Evolutionary conservation across 2,888 invertebrate genomes (phyloP).

Genomic region (Noctua janthina): DNA sequence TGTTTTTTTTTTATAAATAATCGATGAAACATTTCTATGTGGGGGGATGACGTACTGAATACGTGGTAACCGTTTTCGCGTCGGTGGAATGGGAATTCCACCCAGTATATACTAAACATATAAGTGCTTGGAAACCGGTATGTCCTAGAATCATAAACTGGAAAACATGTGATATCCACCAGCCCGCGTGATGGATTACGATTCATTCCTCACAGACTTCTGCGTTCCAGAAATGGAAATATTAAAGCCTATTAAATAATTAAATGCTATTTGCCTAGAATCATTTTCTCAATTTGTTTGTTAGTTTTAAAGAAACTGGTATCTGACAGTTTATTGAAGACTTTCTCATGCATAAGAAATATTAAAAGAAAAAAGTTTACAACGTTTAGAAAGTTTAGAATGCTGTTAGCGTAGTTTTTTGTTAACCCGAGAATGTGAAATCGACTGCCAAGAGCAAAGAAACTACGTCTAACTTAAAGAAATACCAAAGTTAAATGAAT

Average conservation of each 20-base stretch:
- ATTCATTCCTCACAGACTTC: not conserved
- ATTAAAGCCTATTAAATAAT: not conserved
- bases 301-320: not conserved
- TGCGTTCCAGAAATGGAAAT: not conserved
- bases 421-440: not conserved
- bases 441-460: not conserved
- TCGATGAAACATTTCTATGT: no score
- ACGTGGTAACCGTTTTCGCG: no score
- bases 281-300: not conserved
- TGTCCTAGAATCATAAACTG: not conserved
- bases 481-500: constrained; percentile 24
- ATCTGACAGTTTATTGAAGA: not conserved
- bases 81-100: no score
- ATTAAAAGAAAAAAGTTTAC: not conserved
- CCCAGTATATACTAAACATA: no score
- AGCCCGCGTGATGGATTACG: not conserved
- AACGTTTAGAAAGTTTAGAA: constrained; percentile 7
- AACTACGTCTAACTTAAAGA: constrained; percentile 6
- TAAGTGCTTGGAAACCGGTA: no score
- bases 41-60: no score
- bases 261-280: not conserved
- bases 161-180: not conserved
- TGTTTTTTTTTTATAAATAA: no score
- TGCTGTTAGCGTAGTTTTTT: constrained; percentile 1
- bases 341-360: not conserved